These are phyloP conservation scores for Epizoanthus fatuus DNA, from an alignment of 92 coral and sea anemone genomes.

Conservation along the genomic window DNA sequence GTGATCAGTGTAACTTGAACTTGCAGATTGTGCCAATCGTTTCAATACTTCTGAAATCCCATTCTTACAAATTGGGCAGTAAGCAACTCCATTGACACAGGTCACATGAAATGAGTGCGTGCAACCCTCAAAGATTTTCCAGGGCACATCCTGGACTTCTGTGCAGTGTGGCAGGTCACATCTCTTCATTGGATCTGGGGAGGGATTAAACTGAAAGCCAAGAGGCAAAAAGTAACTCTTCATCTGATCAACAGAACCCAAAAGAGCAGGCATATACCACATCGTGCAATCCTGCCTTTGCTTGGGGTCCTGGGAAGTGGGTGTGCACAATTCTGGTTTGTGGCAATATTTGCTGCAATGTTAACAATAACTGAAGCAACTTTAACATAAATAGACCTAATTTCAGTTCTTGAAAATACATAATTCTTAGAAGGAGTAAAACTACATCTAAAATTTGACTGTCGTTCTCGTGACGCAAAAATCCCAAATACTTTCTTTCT, in stretches of 20 bases:
- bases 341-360: too few species aligned
- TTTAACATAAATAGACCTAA: too few species aligned
- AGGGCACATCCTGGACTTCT: not conserved
- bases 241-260: not conserved
- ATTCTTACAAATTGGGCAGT: too few species aligned
- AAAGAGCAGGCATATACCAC: not conserved
- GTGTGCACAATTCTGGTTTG: too few species aligned
- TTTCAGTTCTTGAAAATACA: not conserved
- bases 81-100: too few species aligned
- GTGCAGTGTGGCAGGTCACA: conserved; percentile 16
- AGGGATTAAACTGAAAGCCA: not conserved
- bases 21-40: too few species aligned
- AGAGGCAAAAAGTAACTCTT: not conserved
- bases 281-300: too few species aligned
- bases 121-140: conserved; percentile 18
- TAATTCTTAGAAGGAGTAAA: not conserved
- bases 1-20: too few species aligned
- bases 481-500: conserved; percentile 13
- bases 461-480: conserved; percentile 31
- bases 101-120: not conserved
- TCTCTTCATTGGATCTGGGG: conserved; percentile 37
- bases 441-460: not conserved
- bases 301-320: too few species aligned
- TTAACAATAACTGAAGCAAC: too few species aligned
- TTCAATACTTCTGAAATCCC: too few species aligned